A percentile compares a stretch with the other conserved stretches of the same genome.
Conservation (phyloP, 2,797 vertebrate genomes). For the Allobates femoralis region DNA sequence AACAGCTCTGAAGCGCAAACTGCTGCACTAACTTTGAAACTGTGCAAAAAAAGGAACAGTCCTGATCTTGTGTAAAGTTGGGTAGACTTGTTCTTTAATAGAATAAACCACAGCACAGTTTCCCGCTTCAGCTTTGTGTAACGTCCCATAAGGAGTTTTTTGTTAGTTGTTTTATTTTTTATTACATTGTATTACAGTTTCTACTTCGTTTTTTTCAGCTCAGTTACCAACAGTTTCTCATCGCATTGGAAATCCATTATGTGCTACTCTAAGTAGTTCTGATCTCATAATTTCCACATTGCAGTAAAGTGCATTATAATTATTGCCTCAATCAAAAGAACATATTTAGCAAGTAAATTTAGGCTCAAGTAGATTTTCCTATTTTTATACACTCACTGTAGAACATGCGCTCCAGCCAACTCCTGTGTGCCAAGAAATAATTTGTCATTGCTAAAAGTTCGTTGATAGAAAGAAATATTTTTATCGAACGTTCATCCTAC, state of each 20-base stretch:
- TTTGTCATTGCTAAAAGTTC: slow-evolving; percentile 55
- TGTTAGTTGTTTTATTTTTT: slow-evolving; percentile 19
- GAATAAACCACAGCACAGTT: not conserved
- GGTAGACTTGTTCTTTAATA: not conserved
- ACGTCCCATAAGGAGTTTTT: not conserved
- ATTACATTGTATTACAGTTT: not conserved
- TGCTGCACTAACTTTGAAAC: not conserved
- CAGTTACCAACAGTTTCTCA: slow-evolving; percentile 58
- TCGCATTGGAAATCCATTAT: slow-evolving; percentile 60
- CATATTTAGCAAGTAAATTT: slow-evolving; percentile 64
- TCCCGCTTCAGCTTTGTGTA: not conserved
- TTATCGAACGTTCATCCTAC: slow-evolving; percentile 35
- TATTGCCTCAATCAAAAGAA: slow-evolving; percentile 64
- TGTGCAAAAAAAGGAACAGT: no score
- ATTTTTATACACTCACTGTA: slow-evolving; percentile 58
- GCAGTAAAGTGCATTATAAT: slow-evolving; percentile 62
- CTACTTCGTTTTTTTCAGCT: slow-evolving; percentile 51
- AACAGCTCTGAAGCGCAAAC: not conserved
- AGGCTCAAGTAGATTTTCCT: slow-evolving; percentile 63
- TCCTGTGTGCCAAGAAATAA: slow-evolving; percentile 46
- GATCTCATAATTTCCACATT: slow-evolving; percentile 65
- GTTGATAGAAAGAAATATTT: slow-evolving; percentile 42
- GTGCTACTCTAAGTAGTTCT: slow-evolving; percentile 61
- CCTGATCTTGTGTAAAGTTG: no score
- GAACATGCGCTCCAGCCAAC: slow-evolving; percentile 43